Conservation (phyloP, 2,888 invertebrate species). For the Schizotus pectinicornis region DNA sequence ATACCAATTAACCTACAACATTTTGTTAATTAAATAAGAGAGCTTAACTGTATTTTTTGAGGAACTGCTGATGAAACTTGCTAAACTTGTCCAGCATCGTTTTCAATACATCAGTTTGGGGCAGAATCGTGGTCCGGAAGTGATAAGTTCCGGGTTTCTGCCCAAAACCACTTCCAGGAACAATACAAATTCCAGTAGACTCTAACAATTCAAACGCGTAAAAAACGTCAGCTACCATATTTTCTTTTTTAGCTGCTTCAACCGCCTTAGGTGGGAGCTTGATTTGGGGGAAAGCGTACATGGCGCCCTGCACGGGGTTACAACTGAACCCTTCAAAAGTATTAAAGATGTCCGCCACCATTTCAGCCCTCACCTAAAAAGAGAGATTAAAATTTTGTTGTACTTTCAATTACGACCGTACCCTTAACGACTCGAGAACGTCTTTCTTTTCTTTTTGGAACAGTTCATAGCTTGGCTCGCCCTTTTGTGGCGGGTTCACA, state of each 20-base stretch:
- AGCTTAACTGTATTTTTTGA: conserved; percentile 66
- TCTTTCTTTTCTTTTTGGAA: conserved; percentile 76
- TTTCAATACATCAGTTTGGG: conserved; percentile 81
- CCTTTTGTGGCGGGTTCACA: conserved; percentile 83
- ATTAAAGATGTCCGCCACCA: conserved; percentile 90
- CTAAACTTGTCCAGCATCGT: conserved; percentile 83
- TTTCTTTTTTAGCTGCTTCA: conserved; percentile 77
- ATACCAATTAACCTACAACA: background rate
- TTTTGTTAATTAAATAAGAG: background rate
- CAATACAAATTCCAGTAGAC: conserved; percentile 88
- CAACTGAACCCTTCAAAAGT: conserved; percentile 87
- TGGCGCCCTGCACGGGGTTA: conserved; percentile 89
- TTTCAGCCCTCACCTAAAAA: conserved; percentile 68
- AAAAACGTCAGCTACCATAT: conserved; percentile 83
- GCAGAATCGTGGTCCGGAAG: conserved; percentile 90
- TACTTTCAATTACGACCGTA: conserved; percentile 29
- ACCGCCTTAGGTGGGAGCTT: conserved; percentile 83
- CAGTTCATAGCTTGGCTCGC: conserved; percentile 85
- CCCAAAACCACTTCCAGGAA: conserved; percentile 94
- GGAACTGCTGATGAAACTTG: conserved; percentile 83
- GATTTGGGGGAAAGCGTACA: conserved; percentile 93
- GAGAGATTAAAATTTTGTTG: conserved; percentile 17
- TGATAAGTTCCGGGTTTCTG: conserved; percentile 93
- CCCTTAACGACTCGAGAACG: conserved; percentile 76
- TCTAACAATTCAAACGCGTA: conserved; percentile 94